A percentile compares a stretch with the other conserved stretches of the same genome.
phyloP scores from a whole-genome alignment of 2,797 vertebrate genomes.

The Propithecus deckenii region DNA sequence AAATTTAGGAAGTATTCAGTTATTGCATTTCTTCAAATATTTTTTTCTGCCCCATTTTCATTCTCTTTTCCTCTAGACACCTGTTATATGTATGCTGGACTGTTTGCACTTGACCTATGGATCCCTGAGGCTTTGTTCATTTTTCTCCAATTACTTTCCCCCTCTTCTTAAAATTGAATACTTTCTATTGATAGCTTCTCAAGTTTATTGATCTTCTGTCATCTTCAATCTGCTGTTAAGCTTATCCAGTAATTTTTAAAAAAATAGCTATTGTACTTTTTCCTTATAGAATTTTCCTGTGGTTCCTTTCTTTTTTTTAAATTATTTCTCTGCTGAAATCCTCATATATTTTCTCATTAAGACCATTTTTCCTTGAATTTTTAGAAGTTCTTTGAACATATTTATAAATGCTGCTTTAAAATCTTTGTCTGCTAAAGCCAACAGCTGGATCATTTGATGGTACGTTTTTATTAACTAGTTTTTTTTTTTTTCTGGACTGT shows the following conservation, averaged over 20 bases:
- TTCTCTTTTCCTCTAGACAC: background rate
- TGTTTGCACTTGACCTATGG: background rate
- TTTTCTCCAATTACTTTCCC: background rate
- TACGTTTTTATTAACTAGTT: background rate
- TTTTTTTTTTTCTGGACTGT: background rate
- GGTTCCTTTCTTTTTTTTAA: background rate
- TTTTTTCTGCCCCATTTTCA: background rate
- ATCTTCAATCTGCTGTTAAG: background rate
- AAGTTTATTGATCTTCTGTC: background rate
- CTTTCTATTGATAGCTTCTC: background rate
- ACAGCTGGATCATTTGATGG: background rate
- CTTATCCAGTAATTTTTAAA: background rate
- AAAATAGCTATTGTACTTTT: background rate
- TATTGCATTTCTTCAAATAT: background rate
- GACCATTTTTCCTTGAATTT: conserved; percentile 1
- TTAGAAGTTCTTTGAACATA: background rate
- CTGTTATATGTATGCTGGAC: background rate
- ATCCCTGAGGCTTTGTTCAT: background rate
- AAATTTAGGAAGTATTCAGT: background rate
- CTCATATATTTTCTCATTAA: conserved; percentile 11
- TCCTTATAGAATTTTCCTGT: background rate
- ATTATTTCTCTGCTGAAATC: background rate
- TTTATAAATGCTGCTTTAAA: conserved; percentile 8
- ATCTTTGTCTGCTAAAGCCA: background rate
- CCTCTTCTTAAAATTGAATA: background rate